Base-by-base conservation (phyloP, 2,797 vertebrate species). In the Ataeniobius toweri region DNA sequence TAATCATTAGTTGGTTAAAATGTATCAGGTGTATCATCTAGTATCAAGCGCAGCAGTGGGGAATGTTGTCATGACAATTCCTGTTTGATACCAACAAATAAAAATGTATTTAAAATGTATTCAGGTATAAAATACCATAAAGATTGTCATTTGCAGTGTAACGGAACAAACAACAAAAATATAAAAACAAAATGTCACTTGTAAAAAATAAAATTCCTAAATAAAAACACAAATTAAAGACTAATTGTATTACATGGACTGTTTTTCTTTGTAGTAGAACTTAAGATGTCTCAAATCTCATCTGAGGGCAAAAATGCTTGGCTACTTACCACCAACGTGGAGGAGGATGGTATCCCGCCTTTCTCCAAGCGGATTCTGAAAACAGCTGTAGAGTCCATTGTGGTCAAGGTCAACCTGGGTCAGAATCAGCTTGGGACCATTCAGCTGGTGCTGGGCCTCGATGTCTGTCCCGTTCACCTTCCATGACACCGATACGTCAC, bases 331-430 rank as follows among this genome's bases (percentile, higher is more conserved):
- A 90, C 98, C 98, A 61, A 98, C 95, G 69, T 94, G 95, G 44
- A 99, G 96, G 87, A 83, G 82, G 90, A 98, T 97, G 90, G 97
- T 97, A 91, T 99, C 97, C 0, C 94, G 96, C 20, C 97, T 95
- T 80, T 97, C 97, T 92, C 97, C 98, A 5, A 97, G 95, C 0
- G 97, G 96, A 71, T 97, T 96, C 91, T 98, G 97, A 44, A 98
- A 99, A 94, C 98, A 99, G 94, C 96, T 96, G 79, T 99, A 99
- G 76, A 97, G 96, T 58, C 98, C 98, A 0, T 95, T 98, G 86
- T 96, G 96, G 0, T 94, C 88, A 82, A 98, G 94, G 88, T 96
- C 90, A 10, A 98, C 96, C 0, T 95, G 92, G 63, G 89, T 96
- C 77, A 99, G 96, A 72, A 96, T 83, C 68, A 99, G 96, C 77